Conservation (phyloP, 1,140 invertebrate genomes). For the Drosophila seguyi region DNA sequence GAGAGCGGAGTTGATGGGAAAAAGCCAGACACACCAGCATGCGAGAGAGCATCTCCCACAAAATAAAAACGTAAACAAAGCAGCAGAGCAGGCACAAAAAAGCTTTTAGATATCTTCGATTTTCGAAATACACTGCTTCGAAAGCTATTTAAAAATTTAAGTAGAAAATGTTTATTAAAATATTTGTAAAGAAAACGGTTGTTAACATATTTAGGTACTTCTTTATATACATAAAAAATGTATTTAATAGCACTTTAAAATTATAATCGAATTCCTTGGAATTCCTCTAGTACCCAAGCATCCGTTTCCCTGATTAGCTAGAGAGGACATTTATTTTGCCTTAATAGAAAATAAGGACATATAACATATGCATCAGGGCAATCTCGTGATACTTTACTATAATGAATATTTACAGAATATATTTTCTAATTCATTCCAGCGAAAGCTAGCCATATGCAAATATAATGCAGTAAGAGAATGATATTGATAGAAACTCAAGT, state of each 20-base stretch:
- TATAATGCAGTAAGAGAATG: background rate
- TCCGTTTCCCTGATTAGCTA: constrained; percentile 35
- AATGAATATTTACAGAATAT: too few species aligned
- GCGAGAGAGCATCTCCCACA: constrained; percentile 21
- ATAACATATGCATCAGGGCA: background rate
- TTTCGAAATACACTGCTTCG: constrained; percentile 10
- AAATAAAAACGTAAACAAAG: constrained; percentile 48
- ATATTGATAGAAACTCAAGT: constrained; percentile 5
- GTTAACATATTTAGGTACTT: background rate
- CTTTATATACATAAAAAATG: background rate
- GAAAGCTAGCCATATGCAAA: constrained; percentile 2
- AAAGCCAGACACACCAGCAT: background rate
- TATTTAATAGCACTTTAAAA: background rate
- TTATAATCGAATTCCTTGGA: too few species aligned
- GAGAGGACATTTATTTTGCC: background rate
- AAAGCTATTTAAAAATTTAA: background rate
- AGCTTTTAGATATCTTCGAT: constrained; percentile 16
- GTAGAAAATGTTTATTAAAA: background rate
- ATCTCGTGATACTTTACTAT: too few species aligned
- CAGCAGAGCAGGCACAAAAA: constrained; percentile 4
- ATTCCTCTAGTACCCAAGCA: background rate
- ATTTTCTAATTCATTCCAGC: background rate
- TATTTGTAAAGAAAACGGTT: background rate
- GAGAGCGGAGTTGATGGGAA: constrained; percentile 15
- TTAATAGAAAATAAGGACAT: constrained; percentile 8